Evolutionary conservation across 92 coral and sea anemone species (phyloP).

Genomic region (Chrysogorgia sp.): DNA sequence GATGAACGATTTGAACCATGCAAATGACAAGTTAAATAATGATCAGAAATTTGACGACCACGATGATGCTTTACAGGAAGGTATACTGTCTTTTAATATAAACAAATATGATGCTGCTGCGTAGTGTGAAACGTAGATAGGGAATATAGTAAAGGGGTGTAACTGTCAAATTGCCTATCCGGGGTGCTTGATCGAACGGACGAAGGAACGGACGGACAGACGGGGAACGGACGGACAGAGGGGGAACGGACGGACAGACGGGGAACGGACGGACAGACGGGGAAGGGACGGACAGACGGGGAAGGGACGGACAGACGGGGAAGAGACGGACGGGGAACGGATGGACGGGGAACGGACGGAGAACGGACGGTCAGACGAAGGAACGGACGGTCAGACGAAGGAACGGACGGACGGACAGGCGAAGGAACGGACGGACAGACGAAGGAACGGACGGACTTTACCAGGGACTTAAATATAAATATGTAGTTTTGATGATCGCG

Average conservation of each 20-base stretch:
- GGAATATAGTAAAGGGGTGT: neutral
- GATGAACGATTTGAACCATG: neutral
- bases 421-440: neutral
- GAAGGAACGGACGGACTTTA: no score
- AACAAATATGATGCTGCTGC: neutral
- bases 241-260: neutral
- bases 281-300: neutral
- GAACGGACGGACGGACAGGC: neutral
- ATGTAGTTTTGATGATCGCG: no score
- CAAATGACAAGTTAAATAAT: constrained; percentile 15
- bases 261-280: neutral
- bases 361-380: neutral
- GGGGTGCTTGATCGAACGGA: neutral
- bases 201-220: neutral
- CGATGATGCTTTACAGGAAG: constrained; percentile 30
- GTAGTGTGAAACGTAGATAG: neutral
- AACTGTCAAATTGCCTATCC: neutral
- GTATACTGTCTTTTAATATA: neutral
- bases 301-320: neutral
- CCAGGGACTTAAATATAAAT: no score
- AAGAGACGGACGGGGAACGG: neutral
- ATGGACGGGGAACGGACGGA: constrained; percentile 2
- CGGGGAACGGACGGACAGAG: neutral
- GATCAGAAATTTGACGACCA: constrained; percentile 41
- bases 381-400: neutral